A percentile compares a stretch with the other conserved stretches of the same genome.
Evolutionary conservation across 2,797 vertebrate genomes (phyloP).

Genomic region (Silurus aristotelis): DNA sequence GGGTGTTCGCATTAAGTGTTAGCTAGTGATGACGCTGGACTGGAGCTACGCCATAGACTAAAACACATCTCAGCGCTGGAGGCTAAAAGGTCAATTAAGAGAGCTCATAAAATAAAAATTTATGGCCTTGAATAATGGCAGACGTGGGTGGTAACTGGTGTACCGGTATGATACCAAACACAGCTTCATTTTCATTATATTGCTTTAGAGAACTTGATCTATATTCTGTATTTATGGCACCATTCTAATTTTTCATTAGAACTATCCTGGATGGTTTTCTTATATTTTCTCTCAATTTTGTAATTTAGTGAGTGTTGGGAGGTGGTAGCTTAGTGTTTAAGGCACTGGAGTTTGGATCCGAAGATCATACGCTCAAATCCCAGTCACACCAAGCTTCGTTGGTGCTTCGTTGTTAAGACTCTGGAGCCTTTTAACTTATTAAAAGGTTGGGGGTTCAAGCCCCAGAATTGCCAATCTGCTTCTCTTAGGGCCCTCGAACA

Average conservation of each 20-base stretch:
- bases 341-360: too few species aligned
- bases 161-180: slow-evolving; percentile 10
- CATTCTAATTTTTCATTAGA: background rate
- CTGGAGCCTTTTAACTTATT: too few species aligned
- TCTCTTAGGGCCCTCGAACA: too few species aligned
- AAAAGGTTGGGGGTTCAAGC: too few species aligned
- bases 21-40: slow-evolving; percentile 23
- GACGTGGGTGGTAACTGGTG: background rate
- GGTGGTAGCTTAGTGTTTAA: too few species aligned
- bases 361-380: too few species aligned
- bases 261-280: background rate
- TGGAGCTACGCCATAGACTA: slow-evolving; percentile 39
- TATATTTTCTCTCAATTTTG: background rate
- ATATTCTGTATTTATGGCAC: background rate
- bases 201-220: background rate
- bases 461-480: too few species aligned
- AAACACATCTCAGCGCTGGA: slow-evolving; percentile 12
- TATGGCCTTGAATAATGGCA: slow-evolving; percentile 3
- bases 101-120: background rate
- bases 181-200: background rate
- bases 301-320: too few species aligned
- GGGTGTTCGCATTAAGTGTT: background rate
- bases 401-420: too few species aligned
- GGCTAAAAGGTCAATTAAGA: slow-evolving; percentile 10
- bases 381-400: too few species aligned